Conservation (phyloP, 1,140 invertebrate genomes). For the Triops longicaudatus region DNA sequence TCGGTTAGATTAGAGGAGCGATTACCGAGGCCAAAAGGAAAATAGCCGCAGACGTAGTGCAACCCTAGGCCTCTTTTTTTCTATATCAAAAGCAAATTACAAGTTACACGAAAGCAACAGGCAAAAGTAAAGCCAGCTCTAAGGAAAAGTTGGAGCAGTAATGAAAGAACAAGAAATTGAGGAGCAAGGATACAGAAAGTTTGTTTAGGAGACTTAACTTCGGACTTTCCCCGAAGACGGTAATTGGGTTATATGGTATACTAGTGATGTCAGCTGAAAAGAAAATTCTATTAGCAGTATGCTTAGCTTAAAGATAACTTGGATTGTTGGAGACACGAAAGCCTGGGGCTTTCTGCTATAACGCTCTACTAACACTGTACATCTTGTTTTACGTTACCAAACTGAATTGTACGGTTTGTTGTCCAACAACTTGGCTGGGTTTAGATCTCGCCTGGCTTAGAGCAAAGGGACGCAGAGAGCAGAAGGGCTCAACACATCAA, state of each 20-base stretch:
- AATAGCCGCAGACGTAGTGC: background rate
- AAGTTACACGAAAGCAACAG: background rate
- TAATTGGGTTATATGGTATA: constrained; percentile 15
- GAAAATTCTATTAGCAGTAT: background rate
- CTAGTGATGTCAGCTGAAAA: background rate
- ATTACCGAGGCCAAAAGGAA: background rate
- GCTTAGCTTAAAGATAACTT: background rate
- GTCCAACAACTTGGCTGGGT: background rate
- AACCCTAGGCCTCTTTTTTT: background rate
- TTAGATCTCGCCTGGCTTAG: background rate
- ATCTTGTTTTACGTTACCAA: constrained; percentile 7
- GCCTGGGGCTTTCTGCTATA: too few relatives aligned
- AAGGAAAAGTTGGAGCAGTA: background rate
- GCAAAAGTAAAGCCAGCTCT: background rate
- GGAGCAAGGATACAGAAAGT: background rate
- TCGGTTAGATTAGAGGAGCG: background rate
- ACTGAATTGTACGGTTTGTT: background rate
- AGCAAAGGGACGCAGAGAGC: too few relatives aligned
- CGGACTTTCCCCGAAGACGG: background rate
- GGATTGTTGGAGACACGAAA: too few relatives aligned
- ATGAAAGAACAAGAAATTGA: constrained; percentile 12
- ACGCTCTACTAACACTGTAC: background rate
- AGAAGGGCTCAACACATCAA: too few relatives aligned
- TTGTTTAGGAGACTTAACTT: constrained; percentile 2
- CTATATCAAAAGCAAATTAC: background rate